Percentiles rank a stretch among this genome's conserved stretches.
Evolutionary conservation across 2,888 invertebrate genomes (phyloP).

Genomic region (Metalampra italica): DNA sequence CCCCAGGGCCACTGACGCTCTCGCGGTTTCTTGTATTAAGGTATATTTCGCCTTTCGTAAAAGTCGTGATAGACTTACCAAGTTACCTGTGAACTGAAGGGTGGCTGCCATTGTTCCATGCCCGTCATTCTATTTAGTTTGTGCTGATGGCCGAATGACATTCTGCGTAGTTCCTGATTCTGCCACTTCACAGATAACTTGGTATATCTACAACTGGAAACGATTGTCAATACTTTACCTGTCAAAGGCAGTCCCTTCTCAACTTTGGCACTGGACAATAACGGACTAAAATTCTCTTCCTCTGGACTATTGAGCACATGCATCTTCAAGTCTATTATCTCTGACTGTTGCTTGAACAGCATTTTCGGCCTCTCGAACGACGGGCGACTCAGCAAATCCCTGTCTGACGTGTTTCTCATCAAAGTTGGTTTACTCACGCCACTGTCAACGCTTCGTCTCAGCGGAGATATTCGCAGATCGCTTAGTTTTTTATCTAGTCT

Average conservation of each 20-base stretch:
- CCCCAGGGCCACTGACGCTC: too few species aligned
- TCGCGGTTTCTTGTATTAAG: too few species aligned
- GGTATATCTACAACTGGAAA: too few species aligned
- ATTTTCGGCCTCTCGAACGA: constrained; percentile 59
- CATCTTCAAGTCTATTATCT: constrained; percentile 71
- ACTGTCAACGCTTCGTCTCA: constrained; percentile 57
- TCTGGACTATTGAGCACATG: constrained; percentile 57
- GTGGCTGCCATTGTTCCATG: too few species aligned
- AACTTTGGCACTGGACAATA: constrained; percentile 43
- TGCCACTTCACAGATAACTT: too few species aligned
- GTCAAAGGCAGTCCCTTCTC: constrained; percentile 71
- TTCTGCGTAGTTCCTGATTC: too few species aligned
- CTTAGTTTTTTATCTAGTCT: constrained; percentile 58
- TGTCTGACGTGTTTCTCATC: constrained; percentile 51
- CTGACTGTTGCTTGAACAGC: constrained; percentile 65
- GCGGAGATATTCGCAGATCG: constrained; percentile 59
- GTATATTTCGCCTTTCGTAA: too few species aligned
- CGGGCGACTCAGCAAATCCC: constrained; percentile 47
- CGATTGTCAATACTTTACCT: too few species aligned
- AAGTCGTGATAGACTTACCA: too few species aligned
- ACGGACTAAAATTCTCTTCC: constrained; percentile 54
- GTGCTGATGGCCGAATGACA: too few species aligned
- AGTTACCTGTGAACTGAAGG: too few species aligned
- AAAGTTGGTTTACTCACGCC: constrained; percentile 47
- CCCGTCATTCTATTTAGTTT: too few species aligned